Percentiles rank a stretch among this genome's conserved stretches.
These are phyloP conservation scores for Tetrapedia diversipes DNA, from an alignment of 2,888 invertebrate species.

Conservation along the genomic window DNA sequence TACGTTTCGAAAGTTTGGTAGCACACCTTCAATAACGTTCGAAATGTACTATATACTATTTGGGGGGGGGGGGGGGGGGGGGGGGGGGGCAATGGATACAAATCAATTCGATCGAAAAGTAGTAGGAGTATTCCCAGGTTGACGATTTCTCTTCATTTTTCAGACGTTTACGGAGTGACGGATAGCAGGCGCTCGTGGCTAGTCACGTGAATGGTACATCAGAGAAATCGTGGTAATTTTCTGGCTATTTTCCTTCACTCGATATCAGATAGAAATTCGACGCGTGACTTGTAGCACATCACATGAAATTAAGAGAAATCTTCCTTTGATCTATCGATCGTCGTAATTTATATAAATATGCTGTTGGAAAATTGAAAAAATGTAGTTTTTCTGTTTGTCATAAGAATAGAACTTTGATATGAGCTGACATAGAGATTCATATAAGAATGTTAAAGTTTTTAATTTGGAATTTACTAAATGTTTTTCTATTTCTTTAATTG, in stretches of 20 bases:
- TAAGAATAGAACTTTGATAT: constrained; percentile 23
- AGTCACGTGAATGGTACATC: constrained; percentile 52
- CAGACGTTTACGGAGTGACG: constrained; percentile 55
- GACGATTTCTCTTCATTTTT: constrained; percentile 50
- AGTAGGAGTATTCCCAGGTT: constrained; percentile 34
- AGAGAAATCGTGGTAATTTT: constrained; percentile 32
- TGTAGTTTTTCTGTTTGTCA: constrained; percentile 20
- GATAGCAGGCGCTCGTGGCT: constrained; percentile 57
- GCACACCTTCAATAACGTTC: constrained; percentile 8
- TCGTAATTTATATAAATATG: constrained; percentile 45
- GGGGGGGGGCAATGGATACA: constrained; percentile 3
- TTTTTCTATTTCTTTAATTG: too few species aligned
- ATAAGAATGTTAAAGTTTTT: constrained; percentile 17
- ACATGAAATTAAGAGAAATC: constrained; percentile 57
- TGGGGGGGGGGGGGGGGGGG: too few species aligned
- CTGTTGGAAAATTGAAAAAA: not conserved
- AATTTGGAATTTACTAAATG: too few species aligned
- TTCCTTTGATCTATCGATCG: constrained; percentile 25
- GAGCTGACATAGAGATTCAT: constrained; percentile 24
- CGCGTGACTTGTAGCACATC: constrained; percentile 57
- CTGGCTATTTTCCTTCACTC: not conserved
- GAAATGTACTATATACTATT: too few species aligned
- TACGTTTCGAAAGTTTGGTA: not conserved
- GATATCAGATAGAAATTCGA: constrained; percentile 1
- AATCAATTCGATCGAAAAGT: constrained; percentile 24